phyloP scores from a whole-genome alignment of 30 jellyfish, hydroid and myxozoan species.

The Mastigias papua region DNA sequence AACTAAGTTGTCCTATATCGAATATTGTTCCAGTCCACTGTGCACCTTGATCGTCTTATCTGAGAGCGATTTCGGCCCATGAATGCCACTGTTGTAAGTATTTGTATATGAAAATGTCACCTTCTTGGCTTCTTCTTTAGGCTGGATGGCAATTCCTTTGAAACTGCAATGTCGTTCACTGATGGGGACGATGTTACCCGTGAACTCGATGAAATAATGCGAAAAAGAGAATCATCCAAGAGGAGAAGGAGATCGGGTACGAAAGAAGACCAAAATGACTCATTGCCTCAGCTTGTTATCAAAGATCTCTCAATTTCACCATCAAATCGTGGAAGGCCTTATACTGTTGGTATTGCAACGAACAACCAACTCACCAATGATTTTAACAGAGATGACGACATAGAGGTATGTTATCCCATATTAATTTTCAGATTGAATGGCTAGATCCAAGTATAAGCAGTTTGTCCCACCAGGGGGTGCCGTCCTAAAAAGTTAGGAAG shows the following conservation, averaged over 20 bases:
- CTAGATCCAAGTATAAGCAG: no score
- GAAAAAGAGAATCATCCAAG: slow-evolving; percentile 3
- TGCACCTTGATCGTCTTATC: no score
- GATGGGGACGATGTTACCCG: slow-evolving; percentile 52
- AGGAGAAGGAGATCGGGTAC: slow-evolving; percentile 51
- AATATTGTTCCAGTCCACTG: no score
- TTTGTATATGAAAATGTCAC: background rate
- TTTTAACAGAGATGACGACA: slow-evolving; percentile 42
- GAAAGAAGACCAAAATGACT: slow-evolving; percentile 3
- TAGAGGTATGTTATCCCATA: slow-evolving; percentile 48
- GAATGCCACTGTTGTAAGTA: background rate
- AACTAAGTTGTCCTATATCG: no score
- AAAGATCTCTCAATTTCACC: slow-evolving; percentile 74
- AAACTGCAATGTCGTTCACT: slow-evolving; percentile 62
- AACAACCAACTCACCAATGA: slow-evolving; percentile 46
- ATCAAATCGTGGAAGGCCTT: slow-evolving; percentile 49
- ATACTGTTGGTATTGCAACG: slow-evolving; percentile 62
- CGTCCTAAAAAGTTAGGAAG: no score
- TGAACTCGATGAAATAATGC: slow-evolving; percentile 56
- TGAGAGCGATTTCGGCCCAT: no score
- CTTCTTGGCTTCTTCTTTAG: background rate
- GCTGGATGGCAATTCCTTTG: slow-evolving; percentile 8
- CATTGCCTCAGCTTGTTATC: slow-evolving; percentile 68
- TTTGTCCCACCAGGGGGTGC: no score
- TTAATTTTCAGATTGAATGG: no score